phyloP scores from a whole-genome alignment of 2,113 vertebrate genomes.

The Recurvirostra avosetta region DNA sequence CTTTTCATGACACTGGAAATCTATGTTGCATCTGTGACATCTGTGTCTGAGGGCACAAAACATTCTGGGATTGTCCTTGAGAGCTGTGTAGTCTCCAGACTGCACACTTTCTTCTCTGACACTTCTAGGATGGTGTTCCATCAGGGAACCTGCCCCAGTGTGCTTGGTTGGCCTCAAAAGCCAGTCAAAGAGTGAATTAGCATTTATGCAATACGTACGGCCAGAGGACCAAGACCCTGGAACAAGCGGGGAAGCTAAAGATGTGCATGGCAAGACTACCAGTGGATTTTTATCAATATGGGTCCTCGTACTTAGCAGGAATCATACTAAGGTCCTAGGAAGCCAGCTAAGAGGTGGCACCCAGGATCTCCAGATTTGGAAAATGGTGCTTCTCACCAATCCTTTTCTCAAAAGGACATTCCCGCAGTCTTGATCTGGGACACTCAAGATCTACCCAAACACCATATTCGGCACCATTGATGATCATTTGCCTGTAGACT shows the following conservation, averaged over 20 bases:
- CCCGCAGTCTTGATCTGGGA: background rate
- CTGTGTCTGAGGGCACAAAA: background rate
- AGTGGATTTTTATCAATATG: background rate
- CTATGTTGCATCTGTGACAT: background rate
- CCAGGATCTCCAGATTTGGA: background rate
- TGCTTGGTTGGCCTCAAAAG: background rate
- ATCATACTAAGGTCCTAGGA: background rate
- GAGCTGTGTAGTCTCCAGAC: background rate
- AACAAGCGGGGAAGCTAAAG: background rate
- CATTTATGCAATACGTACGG: background rate
- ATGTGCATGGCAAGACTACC: background rate
- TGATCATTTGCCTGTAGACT: background rate
- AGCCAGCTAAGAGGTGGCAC: background rate
- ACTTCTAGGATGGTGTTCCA: background rate
- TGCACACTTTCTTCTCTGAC: background rate
- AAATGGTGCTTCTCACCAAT: background rate
- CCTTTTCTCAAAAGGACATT: background rate
- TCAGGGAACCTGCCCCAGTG: background rate
- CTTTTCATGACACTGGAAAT: background rate
- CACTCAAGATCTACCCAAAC: background rate
- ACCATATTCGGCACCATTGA: fast-evolving
- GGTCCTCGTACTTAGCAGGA: background rate
- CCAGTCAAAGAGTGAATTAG: background rate
- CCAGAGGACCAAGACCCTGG: background rate
- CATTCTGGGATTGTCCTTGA: background rate